These are phyloP conservation scores for Caenorhabditis japonica DNA, from an alignment of 2,888 invertebrate genomes.

Conservation along the genomic window DNA sequence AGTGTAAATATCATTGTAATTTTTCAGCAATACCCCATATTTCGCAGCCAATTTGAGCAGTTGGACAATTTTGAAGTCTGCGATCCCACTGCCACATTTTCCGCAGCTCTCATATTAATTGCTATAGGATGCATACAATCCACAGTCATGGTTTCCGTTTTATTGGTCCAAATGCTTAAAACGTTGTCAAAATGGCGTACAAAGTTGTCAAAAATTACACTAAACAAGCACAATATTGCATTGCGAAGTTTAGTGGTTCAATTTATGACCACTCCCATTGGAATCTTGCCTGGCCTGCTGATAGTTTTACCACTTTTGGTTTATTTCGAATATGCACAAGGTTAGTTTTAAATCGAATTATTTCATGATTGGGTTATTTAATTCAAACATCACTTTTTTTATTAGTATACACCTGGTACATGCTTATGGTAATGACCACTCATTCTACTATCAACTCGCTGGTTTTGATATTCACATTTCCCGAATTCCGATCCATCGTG, in stretches of 20 bases:
- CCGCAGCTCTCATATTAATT: too few relatives aligned
- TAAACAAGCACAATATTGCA: constrained; percentile 2
- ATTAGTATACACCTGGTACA: constrained; percentile 21
- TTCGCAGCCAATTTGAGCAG: too few relatives aligned
- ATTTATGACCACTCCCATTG: constrained; percentile 23
- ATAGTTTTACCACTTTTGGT: constrained; percentile 2
- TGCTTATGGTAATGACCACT: constrained; percentile 16
- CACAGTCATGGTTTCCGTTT: too few relatives aligned
- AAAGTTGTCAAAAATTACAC: too few relatives aligned
- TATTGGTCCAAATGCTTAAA: too few relatives aligned
- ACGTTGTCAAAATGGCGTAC: too few relatives aligned
- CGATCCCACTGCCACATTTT: too few relatives aligned
- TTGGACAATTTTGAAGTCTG: too few relatives aligned
- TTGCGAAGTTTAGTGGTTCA: constrained; percentile 17
- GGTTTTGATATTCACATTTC: constrained; percentile 16
- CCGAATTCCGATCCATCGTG: constrained; percentile 19
- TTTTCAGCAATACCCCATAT: too few relatives aligned
- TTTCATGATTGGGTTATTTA: not conserved
- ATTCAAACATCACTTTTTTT: too few relatives aligned
- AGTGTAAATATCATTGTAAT: too few relatives aligned
- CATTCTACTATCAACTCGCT: constrained; percentile 25
- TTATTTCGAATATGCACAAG: constrained; percentile 11
- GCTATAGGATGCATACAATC: too few relatives aligned
- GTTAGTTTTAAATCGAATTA: not conserved
- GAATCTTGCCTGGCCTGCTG: constrained; percentile 10